Base-by-base conservation (phyloP, 2,888 invertebrate species). In the Trissoscelio sp. region DNA sequence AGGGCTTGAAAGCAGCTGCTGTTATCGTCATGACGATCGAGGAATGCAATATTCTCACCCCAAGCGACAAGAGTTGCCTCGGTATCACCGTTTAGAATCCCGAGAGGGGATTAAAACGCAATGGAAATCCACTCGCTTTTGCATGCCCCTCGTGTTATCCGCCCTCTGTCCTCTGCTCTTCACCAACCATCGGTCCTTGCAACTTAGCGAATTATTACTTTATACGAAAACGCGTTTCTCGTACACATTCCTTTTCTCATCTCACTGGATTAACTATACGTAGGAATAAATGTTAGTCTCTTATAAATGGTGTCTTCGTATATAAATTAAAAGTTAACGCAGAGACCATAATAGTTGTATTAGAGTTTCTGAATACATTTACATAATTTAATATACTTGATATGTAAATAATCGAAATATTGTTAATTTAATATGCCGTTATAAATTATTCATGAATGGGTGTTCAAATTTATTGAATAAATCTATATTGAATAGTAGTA, bases 41-140 rank as follows among this genome's bases (percentile, higher is more conserved):
- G 91, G 91, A 91, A 91, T 91, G 91, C 88, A 91, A 91, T 91
- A 91, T 91, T 90, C 90, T 91, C 91, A 90, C 91, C 91, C 91
- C 87, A 88, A 89, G 89, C 88, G 91, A 91, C 90, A 91, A 90
- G 88, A 89, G 89, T 90, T 89, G 88, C 89, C 88, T 89, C 87
- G 87, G 86, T 86, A 88, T 90, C 88, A 83, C 85, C 88, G 85
- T 87, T 88, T 87, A 87, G 86, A 88, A 88, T 80, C 79, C 81
- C 67, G 78, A 84, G 85, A 83, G 86, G 87, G 90, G 91, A 91
- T 91, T 90, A 91, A 90, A 91, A 88, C 88, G 90, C 91, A 89
- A 91, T 90, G 90, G 89, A 90, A 89, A 90, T 90, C 89, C 88
- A 89, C 87, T 88, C 86, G 86, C 81, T 81, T 84, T 86, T 48